phyloP scores from a whole-genome alignment of 2,797 vertebrate species.

The Esox lucius region DNA sequence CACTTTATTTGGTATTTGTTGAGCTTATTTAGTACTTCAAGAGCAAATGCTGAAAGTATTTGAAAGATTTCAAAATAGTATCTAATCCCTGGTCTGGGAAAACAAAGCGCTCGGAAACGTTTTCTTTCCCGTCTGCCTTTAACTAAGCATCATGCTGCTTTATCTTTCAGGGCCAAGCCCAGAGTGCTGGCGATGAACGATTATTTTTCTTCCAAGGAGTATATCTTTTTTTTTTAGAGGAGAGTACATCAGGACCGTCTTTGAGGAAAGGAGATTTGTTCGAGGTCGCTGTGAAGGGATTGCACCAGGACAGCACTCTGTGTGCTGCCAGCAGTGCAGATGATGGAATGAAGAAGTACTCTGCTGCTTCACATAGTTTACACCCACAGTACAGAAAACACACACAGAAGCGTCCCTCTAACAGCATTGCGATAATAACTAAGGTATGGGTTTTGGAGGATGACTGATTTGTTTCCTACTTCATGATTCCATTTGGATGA shows the following conservation, averaged over 20 bases:
- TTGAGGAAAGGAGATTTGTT: background rate
- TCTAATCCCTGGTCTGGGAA: background rate
- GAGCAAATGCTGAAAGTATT: background rate
- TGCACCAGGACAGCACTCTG: constrained; percentile 5
- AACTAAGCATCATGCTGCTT: background rate
- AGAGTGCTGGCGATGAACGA: background rate
- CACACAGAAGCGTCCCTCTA: background rate
- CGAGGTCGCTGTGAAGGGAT: constrained; percentile 8
- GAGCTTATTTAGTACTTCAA: background rate
- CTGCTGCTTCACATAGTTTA: background rate
- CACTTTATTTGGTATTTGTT: background rate
- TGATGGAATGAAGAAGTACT: background rate
- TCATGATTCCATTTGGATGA: constrained; percentile 9
- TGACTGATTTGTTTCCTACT: background rate
- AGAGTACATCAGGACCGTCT: background rate
- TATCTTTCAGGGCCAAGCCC: constrained; percentile 5
- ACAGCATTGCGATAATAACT: background rate
- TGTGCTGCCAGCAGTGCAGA: constrained; percentile 3
- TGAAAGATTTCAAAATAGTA: background rate
- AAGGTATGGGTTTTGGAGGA: background rate
- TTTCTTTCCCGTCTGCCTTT: constrained; percentile 1
- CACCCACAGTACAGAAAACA: background rate
- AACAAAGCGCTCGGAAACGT: background rate
- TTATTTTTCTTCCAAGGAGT: background rate
- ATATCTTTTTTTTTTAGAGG: background rate